phyloP scores from a whole-genome alignment of 1,140 invertebrate genomes.

The Aphelinus certus region DNA sequence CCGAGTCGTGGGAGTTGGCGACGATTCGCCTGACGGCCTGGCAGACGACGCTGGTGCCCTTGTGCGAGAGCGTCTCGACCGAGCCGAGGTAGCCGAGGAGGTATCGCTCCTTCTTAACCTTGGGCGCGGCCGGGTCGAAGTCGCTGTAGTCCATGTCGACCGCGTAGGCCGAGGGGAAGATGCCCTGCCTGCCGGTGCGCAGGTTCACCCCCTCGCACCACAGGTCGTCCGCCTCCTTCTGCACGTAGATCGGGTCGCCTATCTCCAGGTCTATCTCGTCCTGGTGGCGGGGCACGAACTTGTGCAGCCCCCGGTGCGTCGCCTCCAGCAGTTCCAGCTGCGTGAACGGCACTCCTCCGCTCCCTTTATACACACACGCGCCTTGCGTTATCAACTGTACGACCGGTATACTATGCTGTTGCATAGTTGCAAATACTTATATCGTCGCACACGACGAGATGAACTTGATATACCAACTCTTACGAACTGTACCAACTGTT shows the following conservation, averaged over 20 bases:
- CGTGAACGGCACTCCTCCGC: slow-evolving; percentile 77
- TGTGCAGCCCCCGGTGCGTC: slow-evolving; percentile 93
- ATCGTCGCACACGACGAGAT: too few relatives aligned
- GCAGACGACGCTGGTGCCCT: slow-evolving; percentile 89
- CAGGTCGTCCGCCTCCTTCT: slow-evolving; percentile 94
- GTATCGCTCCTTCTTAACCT: slow-evolving; percentile 88
- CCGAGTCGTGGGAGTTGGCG: slow-evolving; percentile 71
- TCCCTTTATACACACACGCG: slow-evolving; percentile 47
- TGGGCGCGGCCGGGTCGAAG: slow-evolving; percentile 86
- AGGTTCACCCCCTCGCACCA: slow-evolving; percentile 83
- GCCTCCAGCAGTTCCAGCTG: slow-evolving; percentile 91
- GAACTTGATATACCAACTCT: too few relatives aligned
- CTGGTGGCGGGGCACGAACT: slow-evolving; percentile 92
- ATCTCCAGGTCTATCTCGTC: slow-evolving; percentile 97
- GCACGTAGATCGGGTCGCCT: slow-evolving; percentile 96
- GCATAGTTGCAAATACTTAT: neutral
- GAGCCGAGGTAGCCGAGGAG: slow-evolving; percentile 94
- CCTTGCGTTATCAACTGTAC: neutral
- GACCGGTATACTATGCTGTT: neutral
- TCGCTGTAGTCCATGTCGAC: slow-evolving; percentile 96
- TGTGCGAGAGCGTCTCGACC: slow-evolving; percentile 93
- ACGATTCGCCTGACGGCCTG: slow-evolving; percentile 87
- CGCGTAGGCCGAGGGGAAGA: slow-evolving; percentile 96
- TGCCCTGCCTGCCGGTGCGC: slow-evolving; percentile 89
- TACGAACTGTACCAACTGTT: too few relatives aligned